Base-by-base conservation (phyloP, 2,797 vertebrate genomes). In the Helostoma temminkii region DNA sequence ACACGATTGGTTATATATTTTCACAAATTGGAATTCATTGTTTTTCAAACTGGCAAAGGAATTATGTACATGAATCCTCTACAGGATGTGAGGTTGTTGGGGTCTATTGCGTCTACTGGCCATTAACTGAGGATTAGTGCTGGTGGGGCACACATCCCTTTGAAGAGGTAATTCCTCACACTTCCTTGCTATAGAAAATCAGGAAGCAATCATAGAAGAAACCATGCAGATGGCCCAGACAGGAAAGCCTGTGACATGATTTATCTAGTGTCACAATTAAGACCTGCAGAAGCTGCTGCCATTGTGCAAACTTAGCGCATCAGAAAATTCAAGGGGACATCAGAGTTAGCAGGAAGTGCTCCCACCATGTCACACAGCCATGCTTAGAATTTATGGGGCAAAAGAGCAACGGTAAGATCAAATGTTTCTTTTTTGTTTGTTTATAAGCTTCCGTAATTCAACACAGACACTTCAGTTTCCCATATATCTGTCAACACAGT, bases 81-180 rank as follows among this genome's bases (percentile, higher is more conserved):
- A 77, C 79, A 84, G 87, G 84, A 85, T 82, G 80, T 85, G 76
- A 80, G 80, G 79, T 82, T 86, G 89, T 86, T 68, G 61, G 82
- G 89, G 85, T 91, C 90, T 82, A 83, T 83, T 91, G 88, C 90
- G 68, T 72, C 83, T 66, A 68, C 82, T 86, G 88, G 86, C 87
- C 89, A 92, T 93, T 92, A 93, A 91, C 84, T 86, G 71, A 66
- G 90, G 92, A 93, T 93, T 92, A 93, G 89, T 91, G 88, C 83
- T 91, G 90, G 77, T 89, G 87, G 72, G 87, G 70, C 82, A 86
- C 82, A 85, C 82, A 78, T 82, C 68, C 67, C 88, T 92, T 92
- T 90, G 85, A 92, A 88, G 83, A 81, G 60, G 81, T 89, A 84
- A 88, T 88, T 91, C 87, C 82, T 89, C 83, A 67, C 88, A 90